Evolutionary conservation across 2,113 vertebrate species (phyloP).

Genomic region (Chauna torquata): DNA sequence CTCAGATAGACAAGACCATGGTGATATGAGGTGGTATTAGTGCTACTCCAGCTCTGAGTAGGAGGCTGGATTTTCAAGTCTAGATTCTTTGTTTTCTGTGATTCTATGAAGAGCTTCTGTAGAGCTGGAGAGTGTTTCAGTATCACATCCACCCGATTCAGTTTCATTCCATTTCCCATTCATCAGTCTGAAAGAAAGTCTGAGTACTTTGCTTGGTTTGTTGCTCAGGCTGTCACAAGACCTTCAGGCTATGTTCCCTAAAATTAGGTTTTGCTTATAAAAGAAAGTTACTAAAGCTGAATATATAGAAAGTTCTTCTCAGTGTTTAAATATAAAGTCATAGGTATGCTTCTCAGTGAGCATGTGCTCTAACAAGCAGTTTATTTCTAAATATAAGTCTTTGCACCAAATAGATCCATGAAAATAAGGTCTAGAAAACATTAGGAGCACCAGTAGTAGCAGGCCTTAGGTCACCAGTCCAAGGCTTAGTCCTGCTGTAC

Average conservation of each 20-base stretch:
- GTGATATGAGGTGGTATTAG: background rate
- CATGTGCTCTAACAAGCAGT: background rate
- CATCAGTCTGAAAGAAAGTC: background rate
- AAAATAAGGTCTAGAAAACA: background rate
- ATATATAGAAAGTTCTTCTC: background rate
- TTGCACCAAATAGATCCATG: background rate
- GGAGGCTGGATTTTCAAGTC: background rate
- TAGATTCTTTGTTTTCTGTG: background rate
- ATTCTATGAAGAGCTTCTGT: background rate
- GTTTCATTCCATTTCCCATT: background rate
- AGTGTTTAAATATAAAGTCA: background rate
- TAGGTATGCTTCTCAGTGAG: background rate
- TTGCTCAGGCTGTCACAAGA: background rate
- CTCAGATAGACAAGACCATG: background rate
- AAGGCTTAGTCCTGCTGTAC: background rate
- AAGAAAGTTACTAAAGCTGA: background rate
- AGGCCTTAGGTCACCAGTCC: background rate
- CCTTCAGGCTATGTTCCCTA: background rate
- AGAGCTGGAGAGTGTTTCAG: accelerated
- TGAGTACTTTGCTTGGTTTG: background rate
- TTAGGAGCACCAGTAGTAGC: background rate
- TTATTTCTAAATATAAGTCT: background rate
- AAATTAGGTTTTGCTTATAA: background rate
- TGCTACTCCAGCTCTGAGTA: background rate
- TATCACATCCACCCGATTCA: background rate